Evolutionary conservation across 2,113 vertebrate genomes (phyloP).

Genomic region (Chitala chitala): DNA sequence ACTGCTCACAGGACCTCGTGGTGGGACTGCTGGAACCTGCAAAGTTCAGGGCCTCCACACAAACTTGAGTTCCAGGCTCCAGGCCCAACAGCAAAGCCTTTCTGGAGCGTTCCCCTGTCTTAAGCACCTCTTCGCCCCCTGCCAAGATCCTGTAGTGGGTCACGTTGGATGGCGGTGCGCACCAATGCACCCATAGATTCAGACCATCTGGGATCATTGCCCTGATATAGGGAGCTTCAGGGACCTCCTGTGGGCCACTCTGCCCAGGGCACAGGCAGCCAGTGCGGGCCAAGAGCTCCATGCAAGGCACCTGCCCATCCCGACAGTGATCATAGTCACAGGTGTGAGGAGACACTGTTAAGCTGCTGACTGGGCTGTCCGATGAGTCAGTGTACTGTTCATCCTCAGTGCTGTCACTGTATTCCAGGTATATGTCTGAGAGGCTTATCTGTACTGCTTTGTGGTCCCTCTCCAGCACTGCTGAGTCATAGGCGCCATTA

Average conservation of each 20-base stretch:
- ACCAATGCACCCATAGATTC: slow-evolving; percentile 51
- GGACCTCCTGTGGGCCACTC: slow-evolving; percentile 8
- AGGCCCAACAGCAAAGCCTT: slow-evolving; percentile 31
- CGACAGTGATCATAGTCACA: slow-evolving; percentile 54
- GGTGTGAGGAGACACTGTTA: accelerated
- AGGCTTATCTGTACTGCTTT: accelerated
- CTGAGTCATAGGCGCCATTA: neutral
- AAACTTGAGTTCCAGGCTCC: slow-evolving; percentile 39
- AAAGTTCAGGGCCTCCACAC: slow-evolving; percentile 52
- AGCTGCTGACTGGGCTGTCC: accelerated
- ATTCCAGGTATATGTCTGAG: slow-evolving; percentile 33
- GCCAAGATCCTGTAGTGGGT: slow-evolving; percentile 46
- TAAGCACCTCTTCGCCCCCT: slow-evolving; percentile 16
- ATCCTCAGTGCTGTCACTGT: no score
- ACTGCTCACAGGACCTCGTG: slow-evolving; percentile 39
- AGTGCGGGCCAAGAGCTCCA: neutral
- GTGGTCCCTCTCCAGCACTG: neutral
- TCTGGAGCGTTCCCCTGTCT: neutral
- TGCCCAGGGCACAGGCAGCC: slow-evolving; percentile 54
- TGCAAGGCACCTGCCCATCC: slow-evolving; percentile 46
- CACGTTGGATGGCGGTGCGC: slow-evolving; percentile 51
- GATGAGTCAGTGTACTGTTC: neutral
- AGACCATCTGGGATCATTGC: slow-evolving; percentile 41
- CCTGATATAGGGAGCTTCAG: slow-evolving; percentile 34
- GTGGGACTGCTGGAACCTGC: slow-evolving; percentile 28